These are phyloP conservation scores for Campopleginae sp. DNA, from an alignment of 2,888 invertebrate species.

Conservation along the genomic window DNA sequence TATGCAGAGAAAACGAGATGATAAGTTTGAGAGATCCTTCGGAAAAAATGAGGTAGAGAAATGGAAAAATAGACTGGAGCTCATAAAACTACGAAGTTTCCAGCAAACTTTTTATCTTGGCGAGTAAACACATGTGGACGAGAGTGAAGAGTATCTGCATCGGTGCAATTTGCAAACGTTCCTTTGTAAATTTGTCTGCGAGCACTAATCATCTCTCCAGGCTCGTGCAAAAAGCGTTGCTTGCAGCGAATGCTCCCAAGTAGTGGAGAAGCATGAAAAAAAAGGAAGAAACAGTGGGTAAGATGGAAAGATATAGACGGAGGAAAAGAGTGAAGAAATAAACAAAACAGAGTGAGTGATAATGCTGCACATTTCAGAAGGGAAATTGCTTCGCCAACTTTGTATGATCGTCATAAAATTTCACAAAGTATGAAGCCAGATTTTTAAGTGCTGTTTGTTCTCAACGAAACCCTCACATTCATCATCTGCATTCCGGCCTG, in stretches of 20 bases:
- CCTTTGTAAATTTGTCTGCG: neutral
- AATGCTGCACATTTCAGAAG: slow-evolving; percentile 15
- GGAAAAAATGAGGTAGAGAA: no score
- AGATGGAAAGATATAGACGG: neutral
- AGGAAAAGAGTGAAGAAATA: slow-evolving; percentile 4
- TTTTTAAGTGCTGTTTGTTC: slow-evolving; percentile 5
- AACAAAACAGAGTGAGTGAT: slow-evolving; percentile 16
- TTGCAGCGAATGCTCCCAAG: neutral
- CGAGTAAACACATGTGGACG: neutral
- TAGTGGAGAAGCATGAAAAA: neutral
- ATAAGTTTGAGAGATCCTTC: neutral
- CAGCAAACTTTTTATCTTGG: slow-evolving; percentile 16
- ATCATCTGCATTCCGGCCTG: slow-evolving; percentile 21
- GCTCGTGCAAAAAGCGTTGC: neutral
- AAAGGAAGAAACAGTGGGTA: neutral
- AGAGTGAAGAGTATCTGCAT: slow-evolving; percentile 6
- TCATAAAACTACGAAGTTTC: slow-evolving; percentile 7
- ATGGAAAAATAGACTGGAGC: neutral
- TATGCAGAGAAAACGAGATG: neutral
- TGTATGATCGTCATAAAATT: slow-evolving; percentile 45
- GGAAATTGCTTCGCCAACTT: slow-evolving; percentile 51
- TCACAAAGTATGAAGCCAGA: slow-evolving; percentile 25
- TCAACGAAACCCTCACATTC: slow-evolving; percentile 6
- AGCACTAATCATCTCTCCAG: slow-evolving; percentile 38
- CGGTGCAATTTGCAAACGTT: slow-evolving; percentile 40